Percentiles rank a stretch among this genome's conserved stretches.
These are phyloP conservation scores for Fukomys damarensis DNA, from an alignment of 2,113 vertebrate genomes.

Conservation along the genomic window DNA sequence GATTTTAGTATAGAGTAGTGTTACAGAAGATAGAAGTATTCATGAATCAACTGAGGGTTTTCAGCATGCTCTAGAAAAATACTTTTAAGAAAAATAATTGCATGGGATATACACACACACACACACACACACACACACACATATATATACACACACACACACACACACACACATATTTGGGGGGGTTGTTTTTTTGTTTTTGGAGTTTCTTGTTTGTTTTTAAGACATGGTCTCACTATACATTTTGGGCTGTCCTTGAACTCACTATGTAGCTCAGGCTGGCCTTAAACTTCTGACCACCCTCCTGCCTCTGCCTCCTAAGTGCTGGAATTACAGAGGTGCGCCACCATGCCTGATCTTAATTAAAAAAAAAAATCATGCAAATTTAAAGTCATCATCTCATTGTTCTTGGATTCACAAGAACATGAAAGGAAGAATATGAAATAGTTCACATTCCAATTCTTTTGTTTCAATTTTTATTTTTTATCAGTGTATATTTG, in stretches of 20 bases:
- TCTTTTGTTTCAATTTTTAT: not conserved
- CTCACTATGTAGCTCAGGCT: not conserved
- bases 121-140: too few relatives aligned
- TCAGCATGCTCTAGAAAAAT: not conserved
- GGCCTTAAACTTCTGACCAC: not conserved
- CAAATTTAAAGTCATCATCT: conserved; percentile 14
- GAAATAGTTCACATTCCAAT: not conserved
- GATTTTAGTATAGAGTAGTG: not conserved
- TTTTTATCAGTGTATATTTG: not conserved
- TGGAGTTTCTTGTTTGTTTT: too few relatives aligned
- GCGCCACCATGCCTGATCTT: not conserved
- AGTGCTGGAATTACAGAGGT: not conserved
- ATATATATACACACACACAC: too few relatives aligned
- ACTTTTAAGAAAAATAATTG: not conserved
- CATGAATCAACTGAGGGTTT: not conserved
- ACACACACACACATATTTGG: too few relatives aligned
- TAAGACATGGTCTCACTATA: not conserved
- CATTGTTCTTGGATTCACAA: not conserved
- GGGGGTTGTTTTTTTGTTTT: too few relatives aligned
- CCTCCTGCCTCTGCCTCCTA: not conserved
- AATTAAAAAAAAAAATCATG: not conserved
- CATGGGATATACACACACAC: too few relatives aligned
- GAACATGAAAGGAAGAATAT: not conserved
- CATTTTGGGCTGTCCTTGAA: not conserved
- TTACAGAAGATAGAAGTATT: not conserved